Conservation (phyloP, 1,140 invertebrate genomes). For the Teleogryllus occipitalis region DNA sequence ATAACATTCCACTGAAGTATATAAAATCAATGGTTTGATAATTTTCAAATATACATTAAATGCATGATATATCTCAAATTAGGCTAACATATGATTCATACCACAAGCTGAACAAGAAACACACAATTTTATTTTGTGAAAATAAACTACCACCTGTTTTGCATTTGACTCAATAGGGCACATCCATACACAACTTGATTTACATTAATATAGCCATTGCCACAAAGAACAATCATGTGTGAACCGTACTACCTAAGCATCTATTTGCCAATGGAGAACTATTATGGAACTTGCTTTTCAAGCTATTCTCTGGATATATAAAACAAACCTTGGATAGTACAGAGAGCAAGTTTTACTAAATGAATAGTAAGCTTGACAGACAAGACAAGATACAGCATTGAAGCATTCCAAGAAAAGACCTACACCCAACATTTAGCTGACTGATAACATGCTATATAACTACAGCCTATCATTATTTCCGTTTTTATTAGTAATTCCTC, state of each 20-base stretch:
- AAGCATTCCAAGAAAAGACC: constrained; percentile 10
- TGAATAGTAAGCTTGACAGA: constrained; percentile 12
- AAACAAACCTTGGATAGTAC: neutral
- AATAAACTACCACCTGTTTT: neutral
- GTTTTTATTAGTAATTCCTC: neutral
- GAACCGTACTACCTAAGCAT: neutral
- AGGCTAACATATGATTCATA: neutral
- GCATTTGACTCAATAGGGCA: neutral
- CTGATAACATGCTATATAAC: constrained; percentile 9
- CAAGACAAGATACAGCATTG: constrained; percentile 13
- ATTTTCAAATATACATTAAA: neutral
- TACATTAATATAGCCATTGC: constrained; percentile 5
- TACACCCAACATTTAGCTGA: constrained; percentile 15
- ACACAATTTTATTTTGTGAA: neutral
- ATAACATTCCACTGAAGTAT: neutral
- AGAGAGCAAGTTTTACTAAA: neutral
- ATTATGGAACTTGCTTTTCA: neutral
- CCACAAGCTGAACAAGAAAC: neutral
- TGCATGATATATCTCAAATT: neutral
- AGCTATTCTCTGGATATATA: neutral
- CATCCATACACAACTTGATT: constrained; percentile 6
- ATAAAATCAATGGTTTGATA: neutral
- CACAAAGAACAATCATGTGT: neutral
- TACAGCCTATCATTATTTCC: constrained; percentile 11
- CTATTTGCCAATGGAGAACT: neutral